phyloP scores from a whole-genome alignment of 2,797 vertebrate genomes.

The Periparus ater region DNA sequence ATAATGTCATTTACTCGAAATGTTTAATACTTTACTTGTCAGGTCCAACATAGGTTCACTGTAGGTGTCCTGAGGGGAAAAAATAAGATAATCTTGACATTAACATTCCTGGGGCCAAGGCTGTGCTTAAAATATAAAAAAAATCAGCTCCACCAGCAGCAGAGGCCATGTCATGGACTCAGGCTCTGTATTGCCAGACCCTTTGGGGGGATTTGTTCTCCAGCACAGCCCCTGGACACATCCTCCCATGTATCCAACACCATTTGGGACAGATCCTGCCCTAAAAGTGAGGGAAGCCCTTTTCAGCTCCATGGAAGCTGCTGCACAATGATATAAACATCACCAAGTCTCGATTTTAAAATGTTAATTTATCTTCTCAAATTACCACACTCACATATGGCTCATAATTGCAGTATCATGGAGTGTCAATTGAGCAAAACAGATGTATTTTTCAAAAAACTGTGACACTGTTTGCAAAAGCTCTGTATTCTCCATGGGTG shows the following conservation, averaged over 20 bases:
- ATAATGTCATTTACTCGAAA: neutral
- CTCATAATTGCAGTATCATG: constrained; percentile 66
- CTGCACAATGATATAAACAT: constrained; percentile 42
- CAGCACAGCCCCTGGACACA: neutral
- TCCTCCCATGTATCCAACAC: neutral
- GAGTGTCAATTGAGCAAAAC: constrained; percentile 70
- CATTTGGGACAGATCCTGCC: neutral
- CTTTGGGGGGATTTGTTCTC: neutral
- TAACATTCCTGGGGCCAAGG: neutral
- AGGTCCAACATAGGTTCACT: neutral
- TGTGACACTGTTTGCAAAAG: constrained; percentile 67
- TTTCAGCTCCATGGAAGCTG: neutral
- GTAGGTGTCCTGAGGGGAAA: neutral
- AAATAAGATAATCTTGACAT: neutral
- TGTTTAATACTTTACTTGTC: neutral
- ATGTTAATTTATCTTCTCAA: constrained; percentile 66
- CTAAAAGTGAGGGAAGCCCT: neutral
- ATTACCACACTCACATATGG: constrained; percentile 64
- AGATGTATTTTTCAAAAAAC: constrained; percentile 69
- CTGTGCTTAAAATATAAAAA: neutral
- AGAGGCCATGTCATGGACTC: neutral
- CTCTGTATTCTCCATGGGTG: constrained; percentile 63
- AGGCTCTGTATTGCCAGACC: neutral
- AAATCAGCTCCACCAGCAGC: neutral
- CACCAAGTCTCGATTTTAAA: constrained; percentile 45